A percentile compares a stretch with the other conserved stretches of the same genome.
Evolutionary conservation across 2,888 invertebrate species (phyloP).

Genomic region (Epirrhoe tristata): DNA sequence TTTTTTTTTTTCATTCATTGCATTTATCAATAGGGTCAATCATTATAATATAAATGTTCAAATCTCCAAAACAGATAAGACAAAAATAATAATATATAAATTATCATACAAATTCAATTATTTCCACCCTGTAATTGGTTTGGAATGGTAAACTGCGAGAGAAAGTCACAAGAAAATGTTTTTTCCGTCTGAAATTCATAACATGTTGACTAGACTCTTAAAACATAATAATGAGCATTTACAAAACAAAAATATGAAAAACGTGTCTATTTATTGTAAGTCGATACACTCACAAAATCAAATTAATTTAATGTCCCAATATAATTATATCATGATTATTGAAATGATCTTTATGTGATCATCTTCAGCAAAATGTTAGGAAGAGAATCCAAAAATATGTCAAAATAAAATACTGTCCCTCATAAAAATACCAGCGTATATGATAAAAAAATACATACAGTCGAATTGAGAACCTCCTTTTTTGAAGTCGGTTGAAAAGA

Average conservation of each 20-base stretch:
- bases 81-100: too few species aligned
- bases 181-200: constrained; percentile 74
- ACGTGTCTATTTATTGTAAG: constrained; percentile 43
- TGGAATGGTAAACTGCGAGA: constrained; percentile 59
- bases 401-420: too few species aligned
- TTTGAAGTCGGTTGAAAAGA: too few species aligned
- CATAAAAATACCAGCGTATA: too few species aligned
- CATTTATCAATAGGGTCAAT: neutral
- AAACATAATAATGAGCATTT: constrained; percentile 84
- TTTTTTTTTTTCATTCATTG: too few species aligned
- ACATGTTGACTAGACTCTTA: constrained; percentile 84
- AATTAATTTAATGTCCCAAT: neutral
- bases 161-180: constrained; percentile 53
- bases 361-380: too few species aligned
- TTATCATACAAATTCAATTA: neutral
- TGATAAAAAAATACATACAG: too few species aligned
- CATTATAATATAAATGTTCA: neutral
- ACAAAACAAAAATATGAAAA: constrained; percentile 67
- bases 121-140: constrained; percentile 17
- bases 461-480: too few species aligned
- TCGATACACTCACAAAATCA: constrained; percentile 53
- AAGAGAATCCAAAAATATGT: too few species aligned
- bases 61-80: too few species aligned
- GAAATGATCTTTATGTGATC: neutral
- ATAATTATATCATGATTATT: neutral